Conservation (phyloP, 2,797 vertebrate genomes). For the Silurus aristotelis region DNA sequence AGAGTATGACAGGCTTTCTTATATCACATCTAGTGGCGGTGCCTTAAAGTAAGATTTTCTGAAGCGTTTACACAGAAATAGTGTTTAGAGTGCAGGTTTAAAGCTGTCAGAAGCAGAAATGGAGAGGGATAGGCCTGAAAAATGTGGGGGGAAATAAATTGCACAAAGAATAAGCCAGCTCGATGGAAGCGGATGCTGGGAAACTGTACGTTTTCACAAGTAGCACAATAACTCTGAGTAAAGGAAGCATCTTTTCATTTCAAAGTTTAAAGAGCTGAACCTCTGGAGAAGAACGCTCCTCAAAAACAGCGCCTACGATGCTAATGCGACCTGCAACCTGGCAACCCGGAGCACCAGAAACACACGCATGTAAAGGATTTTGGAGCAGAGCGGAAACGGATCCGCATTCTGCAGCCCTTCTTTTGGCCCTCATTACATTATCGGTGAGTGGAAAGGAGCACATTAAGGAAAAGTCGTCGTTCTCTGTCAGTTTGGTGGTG, state of each 20-base stretch:
- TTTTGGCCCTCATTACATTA: background rate
- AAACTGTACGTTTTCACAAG: constrained; percentile 11
- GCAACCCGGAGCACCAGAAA: background rate
- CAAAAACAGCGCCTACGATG: background rate
- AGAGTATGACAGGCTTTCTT: constrained; percentile 19
- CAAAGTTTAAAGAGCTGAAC: constrained; percentile 28
- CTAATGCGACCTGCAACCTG: background rate
- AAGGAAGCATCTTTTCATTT: constrained; percentile 34
- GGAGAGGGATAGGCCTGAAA: constrained; percentile 1
- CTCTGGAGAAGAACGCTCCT: constrained; percentile 6
- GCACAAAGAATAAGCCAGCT: background rate
- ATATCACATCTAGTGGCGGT: background rate
- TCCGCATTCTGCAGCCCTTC: background rate
- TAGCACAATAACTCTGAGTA: background rate
- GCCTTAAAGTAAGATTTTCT: background rate
- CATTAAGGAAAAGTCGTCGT: background rate
- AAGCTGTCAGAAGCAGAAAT: constrained; percentile 19
- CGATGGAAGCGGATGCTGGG: background rate
- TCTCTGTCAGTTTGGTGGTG: background rate
- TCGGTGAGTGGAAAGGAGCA: background rate
- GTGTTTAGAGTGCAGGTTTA: constrained; percentile 17
- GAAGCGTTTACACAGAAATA: constrained; percentile 23
- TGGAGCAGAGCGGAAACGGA: background rate
- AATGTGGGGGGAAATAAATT: constrained; percentile 16
- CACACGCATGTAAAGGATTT: background rate